Evolutionary conservation across 2,113 vertebrate species (phyloP).

Genomic region (Pelmatolapia mariae): DNA sequence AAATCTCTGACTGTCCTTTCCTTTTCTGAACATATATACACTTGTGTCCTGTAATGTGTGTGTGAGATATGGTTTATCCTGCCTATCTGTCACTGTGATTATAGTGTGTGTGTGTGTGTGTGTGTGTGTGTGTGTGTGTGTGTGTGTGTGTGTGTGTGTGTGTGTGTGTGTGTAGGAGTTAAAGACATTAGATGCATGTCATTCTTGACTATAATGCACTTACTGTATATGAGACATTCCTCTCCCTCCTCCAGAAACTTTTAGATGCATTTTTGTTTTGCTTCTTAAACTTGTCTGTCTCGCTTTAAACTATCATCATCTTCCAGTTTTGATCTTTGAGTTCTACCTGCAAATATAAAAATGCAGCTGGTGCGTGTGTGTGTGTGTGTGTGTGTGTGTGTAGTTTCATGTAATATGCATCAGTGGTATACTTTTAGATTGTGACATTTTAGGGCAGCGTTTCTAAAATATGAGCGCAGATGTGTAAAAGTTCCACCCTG

Average conservation of each 20-base stretch:
- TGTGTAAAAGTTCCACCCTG: neutral
- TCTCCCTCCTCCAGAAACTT: neutral
- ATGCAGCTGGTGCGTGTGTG: neutral
- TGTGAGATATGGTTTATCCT: constrained; percentile 2
- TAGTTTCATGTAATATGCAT: neutral
- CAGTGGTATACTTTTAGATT: neutral
- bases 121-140: neutral
- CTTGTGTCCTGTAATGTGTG: neutral
- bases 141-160: neutral
- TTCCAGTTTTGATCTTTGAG: neutral
- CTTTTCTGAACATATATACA: neutral
- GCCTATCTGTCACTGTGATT: neutral
- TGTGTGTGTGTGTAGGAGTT: neutral
- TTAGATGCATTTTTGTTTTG: neutral
- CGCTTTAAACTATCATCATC: neutral
- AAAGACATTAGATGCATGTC: neutral
- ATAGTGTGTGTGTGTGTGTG: neutral
- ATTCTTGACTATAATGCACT: neutral
- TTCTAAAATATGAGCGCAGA: neutral
- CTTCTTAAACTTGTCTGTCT: neutral
- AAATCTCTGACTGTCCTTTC: neutral
- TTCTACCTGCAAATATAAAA: neutral
- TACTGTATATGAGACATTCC: neutral
- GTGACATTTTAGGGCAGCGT: neutral
- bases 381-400: neutral